phyloP scores from a whole-genome alignment of 1,140 invertebrate genomes.

The Radopholus similis region DNA sequence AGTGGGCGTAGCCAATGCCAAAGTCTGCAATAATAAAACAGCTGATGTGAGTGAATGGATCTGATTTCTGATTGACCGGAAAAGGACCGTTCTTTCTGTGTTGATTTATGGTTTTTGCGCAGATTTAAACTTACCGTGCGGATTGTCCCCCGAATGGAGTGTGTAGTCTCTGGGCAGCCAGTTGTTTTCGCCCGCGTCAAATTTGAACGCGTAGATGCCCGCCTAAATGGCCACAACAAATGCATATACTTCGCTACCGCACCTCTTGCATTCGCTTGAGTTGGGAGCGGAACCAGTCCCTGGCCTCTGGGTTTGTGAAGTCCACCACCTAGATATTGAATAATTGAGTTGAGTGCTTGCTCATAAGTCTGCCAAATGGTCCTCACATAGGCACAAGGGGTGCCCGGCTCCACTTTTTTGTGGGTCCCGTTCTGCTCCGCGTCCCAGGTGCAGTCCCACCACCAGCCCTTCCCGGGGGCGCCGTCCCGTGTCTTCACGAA shows the following conservation, averaged over 20 bases:
- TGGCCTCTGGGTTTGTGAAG: constrained; percentile 73
- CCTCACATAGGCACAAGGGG: constrained; percentile 18
- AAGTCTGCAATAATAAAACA: constrained; percentile 62
- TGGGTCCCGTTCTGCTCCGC: not conserved
- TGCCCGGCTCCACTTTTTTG: no score
- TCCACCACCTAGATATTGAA: no score
- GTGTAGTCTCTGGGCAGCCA: constrained; percentile 71
- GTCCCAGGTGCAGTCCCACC: constrained; percentile 74
- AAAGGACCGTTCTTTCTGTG: no score
- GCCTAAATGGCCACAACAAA: constrained; percentile 44
- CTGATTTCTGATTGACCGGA: no score
- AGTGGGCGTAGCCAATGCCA: constrained; percentile 68
- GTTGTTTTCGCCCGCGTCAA: constrained; percentile 77
- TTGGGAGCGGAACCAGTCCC: constrained; percentile 71
- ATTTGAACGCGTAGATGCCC: constrained; percentile 81
- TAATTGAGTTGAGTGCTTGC: no score
- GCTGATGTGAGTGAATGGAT: no score
- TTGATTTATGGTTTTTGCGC: no score
- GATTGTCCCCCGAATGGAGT: constrained; percentile 34
- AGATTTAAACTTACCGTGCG: no score
- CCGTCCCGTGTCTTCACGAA: constrained; percentile 39
- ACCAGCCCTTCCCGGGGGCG: constrained; percentile 63
- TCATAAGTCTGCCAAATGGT: no score
- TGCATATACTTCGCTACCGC: no score
- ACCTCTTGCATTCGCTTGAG: constrained; percentile 67